Conservation (phyloP, 2,113 vertebrate species). For the Apteryx mantelli region DNA sequence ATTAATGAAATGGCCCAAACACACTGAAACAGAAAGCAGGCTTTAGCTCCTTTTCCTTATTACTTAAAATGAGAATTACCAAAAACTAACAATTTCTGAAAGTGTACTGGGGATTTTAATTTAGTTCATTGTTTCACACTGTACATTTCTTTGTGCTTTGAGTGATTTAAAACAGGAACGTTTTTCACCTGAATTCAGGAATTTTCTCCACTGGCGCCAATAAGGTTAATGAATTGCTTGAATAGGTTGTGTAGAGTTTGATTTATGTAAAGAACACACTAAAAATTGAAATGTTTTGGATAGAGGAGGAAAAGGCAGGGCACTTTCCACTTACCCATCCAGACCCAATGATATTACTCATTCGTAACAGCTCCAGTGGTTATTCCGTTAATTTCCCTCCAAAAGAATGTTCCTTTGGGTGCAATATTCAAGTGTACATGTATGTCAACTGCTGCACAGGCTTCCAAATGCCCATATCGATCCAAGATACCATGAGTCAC, state of each 20-base stretch:
- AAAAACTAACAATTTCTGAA: background rate
- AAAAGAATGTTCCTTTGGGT: conserved; percentile 41
- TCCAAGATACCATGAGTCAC: conserved; percentile 37
- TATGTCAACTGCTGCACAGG: conserved; percentile 22
- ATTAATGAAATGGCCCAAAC: background rate
- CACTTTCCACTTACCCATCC: conserved; percentile 34
- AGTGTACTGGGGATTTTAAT: background rate
- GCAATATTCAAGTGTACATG: conserved; percentile 35
- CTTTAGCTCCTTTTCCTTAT: background rate
- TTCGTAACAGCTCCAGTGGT: background rate
- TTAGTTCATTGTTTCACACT: background rate
- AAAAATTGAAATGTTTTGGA: conserved; percentile 13
- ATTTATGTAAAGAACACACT: background rate
- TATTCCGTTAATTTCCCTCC: conserved; percentile 24
- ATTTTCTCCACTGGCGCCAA: background rate
- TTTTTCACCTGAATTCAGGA: conserved; percentile 11
- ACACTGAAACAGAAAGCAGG: background rate
- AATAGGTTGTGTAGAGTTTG: background rate
- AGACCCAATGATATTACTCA: conserved; percentile 47
- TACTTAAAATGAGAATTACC: background rate
- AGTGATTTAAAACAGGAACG: background rate
- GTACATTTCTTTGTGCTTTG: background rate
- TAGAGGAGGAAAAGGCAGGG: background rate
- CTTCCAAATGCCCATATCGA: conserved; percentile 51
- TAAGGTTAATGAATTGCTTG: conserved; percentile 13